Conservation (phyloP, 2,113 vertebrate species). For the Cathartes aura region DNA sequence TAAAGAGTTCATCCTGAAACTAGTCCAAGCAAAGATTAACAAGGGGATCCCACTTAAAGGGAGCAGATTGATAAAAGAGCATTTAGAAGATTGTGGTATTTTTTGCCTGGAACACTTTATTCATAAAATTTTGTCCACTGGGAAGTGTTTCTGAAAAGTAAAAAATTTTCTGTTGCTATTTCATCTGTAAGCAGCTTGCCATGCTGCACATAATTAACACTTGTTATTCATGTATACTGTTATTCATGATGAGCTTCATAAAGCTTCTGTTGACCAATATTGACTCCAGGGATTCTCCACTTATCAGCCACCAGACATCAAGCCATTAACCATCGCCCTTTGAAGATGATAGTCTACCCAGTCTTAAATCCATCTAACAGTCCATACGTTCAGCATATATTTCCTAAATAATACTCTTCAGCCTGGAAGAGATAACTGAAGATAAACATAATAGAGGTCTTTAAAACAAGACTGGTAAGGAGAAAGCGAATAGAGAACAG, state of each 20-base stretch:
- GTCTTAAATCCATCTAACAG: neutral
- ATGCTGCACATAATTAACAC: conserved; percentile 80
- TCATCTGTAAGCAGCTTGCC: conserved; percentile 81
- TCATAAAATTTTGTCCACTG: conserved; percentile 83
- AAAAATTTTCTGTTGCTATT: conserved; percentile 82
- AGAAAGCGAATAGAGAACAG: neutral
- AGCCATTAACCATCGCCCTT: neutral
- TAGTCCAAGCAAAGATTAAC: conserved; percentile 78
- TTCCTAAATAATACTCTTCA: neutral
- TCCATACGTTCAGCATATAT: neutral
- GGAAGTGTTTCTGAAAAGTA: conserved; percentile 75
- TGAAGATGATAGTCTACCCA: neutral
- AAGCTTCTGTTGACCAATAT: neutral
- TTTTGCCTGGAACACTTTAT: conserved; percentile 90
- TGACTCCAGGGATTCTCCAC: neutral
- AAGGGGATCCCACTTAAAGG: conserved; percentile 80
- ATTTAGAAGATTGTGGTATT: conserved; percentile 81
- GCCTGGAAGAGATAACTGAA: neutral
- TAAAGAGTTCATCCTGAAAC: conserved; percentile 89
- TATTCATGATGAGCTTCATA: neutral
- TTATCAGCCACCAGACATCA: neutral
- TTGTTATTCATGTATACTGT: neutral
- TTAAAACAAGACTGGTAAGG: neutral
- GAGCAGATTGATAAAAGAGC: conserved; percentile 85
- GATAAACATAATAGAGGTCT: neutral